phyloP scores from a whole-genome alignment of 2,113 vertebrate genomes.

The Ammospiza nelsoni region DNA sequence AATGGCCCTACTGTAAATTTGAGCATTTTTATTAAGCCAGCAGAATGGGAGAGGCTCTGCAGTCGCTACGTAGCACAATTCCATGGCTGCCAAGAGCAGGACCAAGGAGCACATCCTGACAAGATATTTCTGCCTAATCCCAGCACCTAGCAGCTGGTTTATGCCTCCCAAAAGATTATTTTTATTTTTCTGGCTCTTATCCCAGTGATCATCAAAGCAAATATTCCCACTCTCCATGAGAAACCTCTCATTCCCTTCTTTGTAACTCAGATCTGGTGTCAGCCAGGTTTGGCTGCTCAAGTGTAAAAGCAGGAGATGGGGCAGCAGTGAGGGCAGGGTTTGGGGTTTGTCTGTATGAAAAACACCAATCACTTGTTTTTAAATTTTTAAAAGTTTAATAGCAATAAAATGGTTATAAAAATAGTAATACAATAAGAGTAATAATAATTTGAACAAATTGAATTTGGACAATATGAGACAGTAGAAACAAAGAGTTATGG shows the following conservation, averaged over 20 bases:
- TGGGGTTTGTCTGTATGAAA: neutral
- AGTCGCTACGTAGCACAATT: neutral
- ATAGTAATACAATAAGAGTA: no score
- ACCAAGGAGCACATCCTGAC: neutral
- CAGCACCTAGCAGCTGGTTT: neutral
- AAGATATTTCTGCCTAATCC: neutral
- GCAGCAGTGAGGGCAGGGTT: neutral
- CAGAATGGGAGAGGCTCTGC: neutral
- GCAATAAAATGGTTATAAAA: no score
- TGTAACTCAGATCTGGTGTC: neutral
- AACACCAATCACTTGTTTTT: no score
- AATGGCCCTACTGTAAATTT: fast-evolving
- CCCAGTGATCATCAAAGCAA: neutral
- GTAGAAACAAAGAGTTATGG: no score
- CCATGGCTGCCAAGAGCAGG: neutral
- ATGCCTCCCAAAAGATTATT: neutral
- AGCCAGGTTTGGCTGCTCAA: neutral
- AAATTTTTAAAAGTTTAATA: no score
- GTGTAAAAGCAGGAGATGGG: neutral
- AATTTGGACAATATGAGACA: no score
- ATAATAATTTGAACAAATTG: no score
- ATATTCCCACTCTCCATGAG: neutral
- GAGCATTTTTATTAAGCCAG: neutral
- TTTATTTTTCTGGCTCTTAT: neutral
- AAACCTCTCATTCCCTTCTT: neutral